Percentiles rank a stretch among this genome's conserved stretches.
These are phyloP conservation scores for Trichoplusia ni DNA, from an alignment of 1,140 invertebrate genomes.

Conservation along the genomic window DNA sequence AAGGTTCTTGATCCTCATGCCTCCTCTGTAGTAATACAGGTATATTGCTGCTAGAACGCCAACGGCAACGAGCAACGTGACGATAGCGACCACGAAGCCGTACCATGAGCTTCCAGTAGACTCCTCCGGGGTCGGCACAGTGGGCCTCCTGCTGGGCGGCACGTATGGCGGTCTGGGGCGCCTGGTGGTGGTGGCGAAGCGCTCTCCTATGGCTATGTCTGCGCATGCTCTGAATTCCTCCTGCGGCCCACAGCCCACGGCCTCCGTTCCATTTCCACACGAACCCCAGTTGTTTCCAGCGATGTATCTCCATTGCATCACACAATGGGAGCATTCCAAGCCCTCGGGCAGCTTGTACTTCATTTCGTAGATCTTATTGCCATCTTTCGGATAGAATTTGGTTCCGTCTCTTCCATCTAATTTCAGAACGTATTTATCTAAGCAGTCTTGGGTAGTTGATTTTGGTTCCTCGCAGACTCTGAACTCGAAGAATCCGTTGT, in stretches of 20 bases:
- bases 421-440: slow-evolving; percentile 87
- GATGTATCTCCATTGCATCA: slow-evolving; percentile 91
- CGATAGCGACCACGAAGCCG: slow-evolving; percentile 62
- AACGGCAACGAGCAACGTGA: slow-evolving; percentile 66
- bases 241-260: slow-evolving; percentile 91
- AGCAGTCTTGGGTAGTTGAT: slow-evolving; percentile 87
- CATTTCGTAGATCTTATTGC: slow-evolving; percentile 90
- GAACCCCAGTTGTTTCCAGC: slow-evolving; percentile 91
- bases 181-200: slow-evolving; percentile 62
- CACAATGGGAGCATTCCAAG: slow-evolving; percentile 88
- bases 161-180: slow-evolving; percentile 70
- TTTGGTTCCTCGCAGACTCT: slow-evolving; percentile 87
- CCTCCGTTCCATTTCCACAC: slow-evolving; percentile 87
- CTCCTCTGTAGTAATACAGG: slow-evolving; percentile 78
- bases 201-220: slow-evolving; percentile 88
- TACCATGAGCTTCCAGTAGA: slow-evolving; percentile 64
- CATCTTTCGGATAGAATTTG: slow-evolving; percentile 88
- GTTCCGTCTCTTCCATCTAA: slow-evolving; percentile 77
- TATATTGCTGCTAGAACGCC: slow-evolving; percentile 67
- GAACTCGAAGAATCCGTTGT: slow-evolving; percentile 94
- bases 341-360: slow-evolving; percentile 86
- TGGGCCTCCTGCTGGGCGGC: slow-evolving; percentile 63
- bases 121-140: slow-evolving; percentile 62
- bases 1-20: slow-evolving; percentile 75
- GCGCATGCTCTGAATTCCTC: slow-evolving; percentile 94